A percentile compares a stretch with the other conserved stretches of the same genome.
These are phyloP conservation scores for Cryptus armator DNA, from an alignment of 2,888 invertebrate genomes.

Conservation along the genomic window DNA sequence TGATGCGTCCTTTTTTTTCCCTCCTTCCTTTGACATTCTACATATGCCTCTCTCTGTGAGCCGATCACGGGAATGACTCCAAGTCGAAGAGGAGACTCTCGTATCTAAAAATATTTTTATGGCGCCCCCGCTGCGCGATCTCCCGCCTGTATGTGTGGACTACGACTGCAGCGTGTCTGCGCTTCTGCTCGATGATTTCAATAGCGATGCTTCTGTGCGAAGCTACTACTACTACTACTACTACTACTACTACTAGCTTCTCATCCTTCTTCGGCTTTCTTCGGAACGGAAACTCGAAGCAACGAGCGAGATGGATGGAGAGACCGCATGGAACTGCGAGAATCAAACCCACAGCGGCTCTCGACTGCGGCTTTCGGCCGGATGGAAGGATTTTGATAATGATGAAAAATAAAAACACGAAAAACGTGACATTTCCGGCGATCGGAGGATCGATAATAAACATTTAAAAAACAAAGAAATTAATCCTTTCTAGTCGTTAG, in stretches of 20 bases:
- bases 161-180: conserved; percentile 61
- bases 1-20: conserved; percentile 68
- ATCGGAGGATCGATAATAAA: not conserved
- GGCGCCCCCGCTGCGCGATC: conserved; percentile 84
- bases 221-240: too few species aligned
- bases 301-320: conserved; percentile 33
- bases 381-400: conserved; percentile 65
- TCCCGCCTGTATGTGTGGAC: conserved; percentile 50
- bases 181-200: conserved; percentile 81
- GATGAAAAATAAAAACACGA: conserved; percentile 25
- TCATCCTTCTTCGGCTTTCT: conserved; percentile 30
- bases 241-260: conserved; percentile 23
- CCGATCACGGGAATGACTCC: conserved; percentile 49
- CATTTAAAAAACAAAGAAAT: too few species aligned
- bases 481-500: too few species aligned
- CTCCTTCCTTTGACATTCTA: conserved; percentile 53
- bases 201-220: conserved; percentile 30
- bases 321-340: conserved; percentile 5
- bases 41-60: conserved; percentile 59
- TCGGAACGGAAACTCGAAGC: too few species aligned
- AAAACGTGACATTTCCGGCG: conserved; percentile 56
- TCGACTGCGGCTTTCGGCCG: conserved; percentile 48
- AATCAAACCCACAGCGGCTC: conserved; percentile 48
- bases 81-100: conserved; percentile 72
- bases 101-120: conserved; percentile 85